These are phyloP conservation scores for Heterohyrax brucei DNA, from an alignment of 2,797 vertebrate genomes.

Conservation along the genomic window DNA sequence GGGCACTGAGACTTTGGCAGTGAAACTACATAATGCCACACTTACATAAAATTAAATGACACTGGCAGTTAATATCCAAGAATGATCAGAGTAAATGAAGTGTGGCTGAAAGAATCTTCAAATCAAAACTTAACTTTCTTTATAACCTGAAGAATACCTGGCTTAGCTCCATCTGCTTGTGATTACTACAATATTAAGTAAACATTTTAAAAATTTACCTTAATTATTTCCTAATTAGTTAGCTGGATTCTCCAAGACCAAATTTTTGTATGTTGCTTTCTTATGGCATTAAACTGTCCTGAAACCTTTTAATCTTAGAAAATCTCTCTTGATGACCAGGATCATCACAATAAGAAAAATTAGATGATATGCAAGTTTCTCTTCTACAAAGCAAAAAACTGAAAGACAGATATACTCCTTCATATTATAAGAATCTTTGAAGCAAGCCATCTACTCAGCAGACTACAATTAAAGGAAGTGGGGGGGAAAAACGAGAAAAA, in stretches of 20 bases:
- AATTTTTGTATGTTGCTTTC: constrained; percentile 55
- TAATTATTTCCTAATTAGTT: constrained; percentile 57
- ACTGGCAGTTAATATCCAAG: constrained; percentile 61
- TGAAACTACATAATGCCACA: constrained; percentile 25
- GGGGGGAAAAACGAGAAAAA: not conserved
- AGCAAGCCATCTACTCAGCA: constrained; percentile 58
- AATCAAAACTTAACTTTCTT: constrained; percentile 63
- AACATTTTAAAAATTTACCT: constrained; percentile 44
- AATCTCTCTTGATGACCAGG: constrained; percentile 6
- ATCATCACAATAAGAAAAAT: constrained; percentile 54
- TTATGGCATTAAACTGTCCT: constrained; percentile 40
- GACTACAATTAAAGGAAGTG: constrained; percentile 13
- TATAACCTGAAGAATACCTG: constrained; percentile 1
- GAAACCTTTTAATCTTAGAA: constrained; percentile 67
- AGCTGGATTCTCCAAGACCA: not conserved
- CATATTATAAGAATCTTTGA: constrained; percentile 14
- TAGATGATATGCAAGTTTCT: constrained; percentile 13
- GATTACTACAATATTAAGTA: constrained; percentile 59
- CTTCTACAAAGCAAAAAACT: constrained; percentile 66
- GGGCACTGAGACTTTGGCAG: not conserved
- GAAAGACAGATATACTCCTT: not conserved
- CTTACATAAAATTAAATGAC: constrained; percentile 56
- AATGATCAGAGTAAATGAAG: constrained; percentile 56
- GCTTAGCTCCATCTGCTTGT: constrained; percentile 60
- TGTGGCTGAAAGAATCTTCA: constrained; percentile 22